Base-by-base conservation (phyloP, 2,797 vertebrate genomes). In the Scolopax rusticola region DNA sequence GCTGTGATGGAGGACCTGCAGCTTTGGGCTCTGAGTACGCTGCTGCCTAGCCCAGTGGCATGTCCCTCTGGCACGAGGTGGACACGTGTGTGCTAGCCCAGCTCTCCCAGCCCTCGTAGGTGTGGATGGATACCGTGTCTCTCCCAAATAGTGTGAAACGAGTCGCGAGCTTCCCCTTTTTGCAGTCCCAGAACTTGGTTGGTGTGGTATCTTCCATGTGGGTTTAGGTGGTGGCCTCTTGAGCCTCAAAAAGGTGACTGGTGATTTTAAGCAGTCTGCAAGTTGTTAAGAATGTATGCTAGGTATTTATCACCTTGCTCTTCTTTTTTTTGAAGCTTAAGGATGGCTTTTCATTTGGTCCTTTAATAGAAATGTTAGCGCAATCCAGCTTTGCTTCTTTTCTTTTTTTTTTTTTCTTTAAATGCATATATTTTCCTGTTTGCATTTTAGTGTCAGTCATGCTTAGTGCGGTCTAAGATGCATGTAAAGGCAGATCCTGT, bases 21-120 rank as follows among this genome's bases (percentile, higher is more conserved):
- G 25, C 23, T 18, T 33, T 27, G 40, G 25, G 23, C 51, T 53
- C 24, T 23, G 56, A 13, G 4, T 36, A 4, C 0, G 0, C 4
- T 53, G 51, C 25, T 78, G 73, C 47, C 33, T 20, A 18, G 19
- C 78, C 0, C 8, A 36, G 36, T 4, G 6, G 7, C 40, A 2
- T 41, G n/a, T 51, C 30, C 82, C 82, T 12, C 63, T 43, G 60
- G 19, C 40, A 2, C 0, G 1, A 32, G 15, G 8, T 36, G 41
- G 57, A 25, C 3, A 1, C 0, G 0, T 19, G 61, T 0, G 0
- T 59, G 40, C 36, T 48, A 14, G 15, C 41, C 41, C 9, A 10
- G 51, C 43, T 73, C 8, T 64, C 19, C 30, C 24, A 33, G 36
- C 30, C 1, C 0, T 47, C 30, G 1, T 0, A 28, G 45, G 9